Conservation (phyloP, 2,797 vertebrate genomes). For the Betta splendens region DNA sequence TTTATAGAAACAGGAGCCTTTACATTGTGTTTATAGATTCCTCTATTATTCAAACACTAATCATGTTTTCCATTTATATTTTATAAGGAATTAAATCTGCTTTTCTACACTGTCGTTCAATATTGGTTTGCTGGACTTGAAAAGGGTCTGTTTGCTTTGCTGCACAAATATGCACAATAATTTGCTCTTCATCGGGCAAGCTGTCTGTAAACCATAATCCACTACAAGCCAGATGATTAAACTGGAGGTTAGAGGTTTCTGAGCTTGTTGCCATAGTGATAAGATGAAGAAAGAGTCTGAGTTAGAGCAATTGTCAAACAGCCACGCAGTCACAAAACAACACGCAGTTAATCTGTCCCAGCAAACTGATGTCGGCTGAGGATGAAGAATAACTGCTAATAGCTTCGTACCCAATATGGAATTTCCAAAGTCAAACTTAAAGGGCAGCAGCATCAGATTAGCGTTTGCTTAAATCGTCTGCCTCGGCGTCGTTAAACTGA, state of each 20-base stretch:
- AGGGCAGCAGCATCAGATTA: neutral
- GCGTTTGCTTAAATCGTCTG: slow-evolving; percentile 3
- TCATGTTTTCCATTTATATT: no score
- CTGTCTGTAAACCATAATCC: slow-evolving; percentile 1
- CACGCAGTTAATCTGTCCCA: neutral
- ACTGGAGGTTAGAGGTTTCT: slow-evolving; percentile 5
- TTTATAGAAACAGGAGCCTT: neutral
- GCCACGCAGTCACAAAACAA: slow-evolving; percentile 1
- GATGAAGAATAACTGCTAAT: neutral
- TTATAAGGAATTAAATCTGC: neutral
- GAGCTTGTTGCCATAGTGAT: slow-evolving; percentile 27
- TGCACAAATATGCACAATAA: neutral
- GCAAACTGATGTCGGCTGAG: neutral
- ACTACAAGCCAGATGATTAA: neutral
- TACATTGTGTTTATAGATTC: neutral
- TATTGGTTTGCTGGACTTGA: neutral
- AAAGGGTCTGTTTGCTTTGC: neutral
- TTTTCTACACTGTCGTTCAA: no score
- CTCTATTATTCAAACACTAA: no score
- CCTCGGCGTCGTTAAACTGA: slow-evolving; percentile 10
- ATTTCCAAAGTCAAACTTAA: slow-evolving; percentile 14
- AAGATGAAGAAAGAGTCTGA: slow-evolving; percentile 3
- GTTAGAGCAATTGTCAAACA: neutral
- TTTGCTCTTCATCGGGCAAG: slow-evolving; percentile 1
- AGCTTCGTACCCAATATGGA: slow-evolving; percentile 1